phyloP scores from a whole-genome alignment of 1,140 invertebrate genomes.

The Parapsyche elsis region DNA sequence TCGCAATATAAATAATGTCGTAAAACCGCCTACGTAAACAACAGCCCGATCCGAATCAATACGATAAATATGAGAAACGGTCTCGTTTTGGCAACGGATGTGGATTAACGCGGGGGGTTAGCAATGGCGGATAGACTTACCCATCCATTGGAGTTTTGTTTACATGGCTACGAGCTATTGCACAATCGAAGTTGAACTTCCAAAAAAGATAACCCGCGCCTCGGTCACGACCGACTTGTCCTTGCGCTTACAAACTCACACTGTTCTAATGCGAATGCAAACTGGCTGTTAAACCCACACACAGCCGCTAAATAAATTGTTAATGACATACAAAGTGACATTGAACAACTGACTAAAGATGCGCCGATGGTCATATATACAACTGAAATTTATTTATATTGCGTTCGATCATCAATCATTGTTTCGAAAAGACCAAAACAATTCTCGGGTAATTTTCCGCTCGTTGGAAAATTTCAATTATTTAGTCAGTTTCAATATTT shows the following conservation, averaged over 20 bases:
- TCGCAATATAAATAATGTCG: conserved; percentile 22
- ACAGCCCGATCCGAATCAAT: not conserved
- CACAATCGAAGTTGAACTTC: not conserved
- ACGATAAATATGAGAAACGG: conserved; percentile 13
- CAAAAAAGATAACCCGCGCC: not conserved
- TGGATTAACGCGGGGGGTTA: not conserved
- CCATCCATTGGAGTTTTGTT: no score
- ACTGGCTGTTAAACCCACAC: not conserved
- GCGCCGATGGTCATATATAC: not conserved
- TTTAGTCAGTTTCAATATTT: no score
- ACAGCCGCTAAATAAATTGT: not conserved
- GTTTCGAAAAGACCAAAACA: no score
- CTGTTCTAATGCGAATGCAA: not conserved
- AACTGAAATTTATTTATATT: no score
- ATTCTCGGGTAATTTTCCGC: no score
- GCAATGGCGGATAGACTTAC: no score
- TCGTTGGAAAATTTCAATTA: no score
- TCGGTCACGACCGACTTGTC: not conserved
- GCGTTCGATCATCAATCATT: no score
- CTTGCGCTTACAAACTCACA: not conserved
- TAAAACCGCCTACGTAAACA: conserved; percentile 5
- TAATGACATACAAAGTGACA: not conserved
- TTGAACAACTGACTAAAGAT: not conserved
- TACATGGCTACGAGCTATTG: no score
- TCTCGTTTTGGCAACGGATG: not conserved